Evolutionary conservation across 2,797 vertebrate species (phyloP).

Genomic region (Picus viridis): DNA sequence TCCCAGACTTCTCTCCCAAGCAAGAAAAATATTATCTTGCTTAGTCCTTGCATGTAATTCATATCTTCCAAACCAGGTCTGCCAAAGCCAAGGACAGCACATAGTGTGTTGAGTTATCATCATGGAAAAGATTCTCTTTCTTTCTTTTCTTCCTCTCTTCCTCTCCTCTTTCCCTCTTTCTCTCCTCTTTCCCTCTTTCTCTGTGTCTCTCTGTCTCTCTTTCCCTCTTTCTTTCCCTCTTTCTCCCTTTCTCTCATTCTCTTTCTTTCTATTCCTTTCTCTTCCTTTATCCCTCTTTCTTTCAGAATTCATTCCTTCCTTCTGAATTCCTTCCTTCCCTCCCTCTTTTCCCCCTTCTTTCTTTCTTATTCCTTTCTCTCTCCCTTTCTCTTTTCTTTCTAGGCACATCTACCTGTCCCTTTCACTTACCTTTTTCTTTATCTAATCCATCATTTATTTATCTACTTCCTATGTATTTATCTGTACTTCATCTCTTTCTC

Average conservation of each 20-base stretch:
- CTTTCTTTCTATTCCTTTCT: neutral
- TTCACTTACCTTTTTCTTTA: conserved; percentile 6
- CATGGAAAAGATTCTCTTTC: neutral
- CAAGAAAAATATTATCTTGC: conserved; percentile 5
- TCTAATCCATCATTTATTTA: conserved; percentile 51
- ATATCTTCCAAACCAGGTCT: conserved; percentile 72
- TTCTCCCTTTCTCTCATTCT: neutral
- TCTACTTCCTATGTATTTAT: conserved; percentile 35
- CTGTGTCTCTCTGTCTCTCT: no score
- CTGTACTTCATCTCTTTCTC: conserved; percentile 25
- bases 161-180: neutral
- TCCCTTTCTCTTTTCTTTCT: neutral
- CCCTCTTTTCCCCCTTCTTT: neutral
- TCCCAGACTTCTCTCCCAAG: neutral
- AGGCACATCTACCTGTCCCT: neutral
- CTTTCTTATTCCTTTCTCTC: no score
- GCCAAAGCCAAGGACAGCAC: neutral
- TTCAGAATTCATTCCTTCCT: no score
- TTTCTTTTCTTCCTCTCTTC: neutral
- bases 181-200: no score
- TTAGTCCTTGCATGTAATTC: conserved; percentile 1
- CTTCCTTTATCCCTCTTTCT: no score
- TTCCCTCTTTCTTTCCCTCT: fast-evolving
- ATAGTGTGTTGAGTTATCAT: neutral
- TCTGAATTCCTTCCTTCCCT: neutral